These are phyloP conservation scores for Rhynchotus rufescens DNA, from an alignment of 2,797 vertebrate species.

Conservation along the genomic window DNA sequence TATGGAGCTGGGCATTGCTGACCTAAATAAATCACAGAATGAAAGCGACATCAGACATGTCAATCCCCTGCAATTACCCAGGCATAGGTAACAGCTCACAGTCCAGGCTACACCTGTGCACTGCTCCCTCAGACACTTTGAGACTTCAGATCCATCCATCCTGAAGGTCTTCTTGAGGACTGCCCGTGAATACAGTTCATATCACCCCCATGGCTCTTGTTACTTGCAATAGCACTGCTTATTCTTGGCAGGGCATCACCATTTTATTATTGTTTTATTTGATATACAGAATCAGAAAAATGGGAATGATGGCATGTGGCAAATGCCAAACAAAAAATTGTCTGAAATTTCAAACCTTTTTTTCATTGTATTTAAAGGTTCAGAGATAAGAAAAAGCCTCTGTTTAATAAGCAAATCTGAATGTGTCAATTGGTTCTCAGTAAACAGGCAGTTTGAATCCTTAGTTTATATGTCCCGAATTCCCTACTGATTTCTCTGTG, in stretches of 20 bases:
- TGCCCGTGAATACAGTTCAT: not conserved
- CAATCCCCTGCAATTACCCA: not conserved
- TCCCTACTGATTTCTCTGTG: not conserved
- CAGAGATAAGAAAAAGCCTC: fast-evolving
- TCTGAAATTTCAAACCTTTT: not conserved
- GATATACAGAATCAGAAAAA: not conserved
- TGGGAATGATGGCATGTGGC: not conserved
- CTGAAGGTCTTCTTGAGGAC: not conserved
- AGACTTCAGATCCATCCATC: not conserved
- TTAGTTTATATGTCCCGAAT: not conserved
- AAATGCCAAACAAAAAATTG: not conserved
- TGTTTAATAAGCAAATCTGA: not conserved
- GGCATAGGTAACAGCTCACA: not conserved
- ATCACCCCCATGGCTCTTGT: not conserved
- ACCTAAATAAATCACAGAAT: not conserved
- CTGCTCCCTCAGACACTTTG: not conserved
- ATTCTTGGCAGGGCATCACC: not conserved
- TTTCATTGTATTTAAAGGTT: not conserved
- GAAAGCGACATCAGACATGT: not conserved
- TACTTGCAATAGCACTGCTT: not conserved
- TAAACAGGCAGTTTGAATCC: not conserved
- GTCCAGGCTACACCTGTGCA: too few relatives aligned
- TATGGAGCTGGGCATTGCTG: not conserved
- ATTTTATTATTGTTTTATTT: not conserved
- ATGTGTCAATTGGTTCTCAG: not conserved